Base-by-base conservation (phyloP, 2,797 vertebrate genomes). In the Falco peregrinus region DNA sequence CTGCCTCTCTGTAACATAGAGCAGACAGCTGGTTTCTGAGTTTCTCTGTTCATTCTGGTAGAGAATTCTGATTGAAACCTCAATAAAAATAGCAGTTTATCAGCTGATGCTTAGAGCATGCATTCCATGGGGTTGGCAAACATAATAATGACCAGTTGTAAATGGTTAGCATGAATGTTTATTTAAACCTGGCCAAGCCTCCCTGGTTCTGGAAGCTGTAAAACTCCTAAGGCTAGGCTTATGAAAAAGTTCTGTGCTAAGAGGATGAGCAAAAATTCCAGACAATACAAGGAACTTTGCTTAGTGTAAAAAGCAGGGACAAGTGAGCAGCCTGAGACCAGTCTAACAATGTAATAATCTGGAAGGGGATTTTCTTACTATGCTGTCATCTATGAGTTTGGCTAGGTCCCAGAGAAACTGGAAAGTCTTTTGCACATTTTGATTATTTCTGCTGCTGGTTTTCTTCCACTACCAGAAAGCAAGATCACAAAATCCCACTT, bases 221-320 rank as follows among this genome's bases (percentile, higher is more conserved):
- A 90, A 91, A 84, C 22, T 76, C 69, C 45, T 94, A 84, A 82
- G 85, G 67, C 59, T 51, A 77, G 48, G 80, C 43, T 95, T 84
- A 84, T 53, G 73, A 74, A 95, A 92, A 90, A 71, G 74, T 73
- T 31, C 33, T 79, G n/a, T 57, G 56, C 63, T 92, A 90, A 91
- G 60, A 95, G 64, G 80, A 94, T 90, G 83, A 91, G 45, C 59
- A 92, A 93, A 89, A 89, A 93, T 63, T 93, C 54, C 88, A 84
- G 64, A 76, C 64, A 79, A 71, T 61, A 43, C 47, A 87, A 93
- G 37, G 53, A 87, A 91, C 60, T 70, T 86, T 90, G 11, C 56
- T 90, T 79, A 57, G 77, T 33, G 29, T 56, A 76, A 80, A 90
- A 95, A 61, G 73, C 26, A 75, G 13, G 18, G n/a, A 64, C 26